Base-by-base conservation (phyloP, 2,888 invertebrate species). In the Thymelicus acteon region DNA sequence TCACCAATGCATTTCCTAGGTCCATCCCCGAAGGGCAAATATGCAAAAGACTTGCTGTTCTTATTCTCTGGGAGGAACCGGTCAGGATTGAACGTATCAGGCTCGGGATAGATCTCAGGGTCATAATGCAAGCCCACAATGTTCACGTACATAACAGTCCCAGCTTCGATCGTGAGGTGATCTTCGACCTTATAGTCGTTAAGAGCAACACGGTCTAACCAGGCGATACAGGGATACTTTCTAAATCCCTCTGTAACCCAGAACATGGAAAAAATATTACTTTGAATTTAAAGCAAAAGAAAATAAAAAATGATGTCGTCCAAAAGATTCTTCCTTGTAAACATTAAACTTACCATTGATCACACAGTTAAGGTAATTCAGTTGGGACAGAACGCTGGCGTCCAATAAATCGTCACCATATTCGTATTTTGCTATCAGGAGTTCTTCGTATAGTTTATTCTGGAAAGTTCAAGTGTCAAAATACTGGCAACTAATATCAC, bases 1-100 rank as follows among this genome's bases (percentile, higher is more conserved):
- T 79, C 75, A 85, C 95, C 95, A 69, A 95, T 94, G 75, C 95
- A 95, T 77, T 87, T 93, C 61, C 95, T 88, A 0, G 94, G 95
- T 3, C 95, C 95, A 1, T 89, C 74, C 2, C 95, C 95, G 73
- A 95, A 95, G 0, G 95, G 95, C 72, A 93, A 72, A 71, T 90
- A 95, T 1, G 78, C 76, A 52, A 77, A n/a, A n/a, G n/a, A 78
- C 6, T 72, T 72, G 6, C 79, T 77, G 0, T 89, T 77, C 74
- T 93, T 93, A 73, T 95, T 95, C 74, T 94, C 94, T 0, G 94
- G 92, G 37, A 85, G 90, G 74, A 95, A 95, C 68, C 95, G 79
- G 68, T 94, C 87, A 7, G 95, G 95, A 75, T 94, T 89, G 75
- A 95, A 95, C 75, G 88, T 88, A 0, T 82, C 77, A 0, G 95